A percentile compares a stretch with the other conserved stretches of the same genome.
phyloP scores from a whole-genome alignment of 2,888 invertebrate genomes.

The Sussaba pulchella region DNA sequence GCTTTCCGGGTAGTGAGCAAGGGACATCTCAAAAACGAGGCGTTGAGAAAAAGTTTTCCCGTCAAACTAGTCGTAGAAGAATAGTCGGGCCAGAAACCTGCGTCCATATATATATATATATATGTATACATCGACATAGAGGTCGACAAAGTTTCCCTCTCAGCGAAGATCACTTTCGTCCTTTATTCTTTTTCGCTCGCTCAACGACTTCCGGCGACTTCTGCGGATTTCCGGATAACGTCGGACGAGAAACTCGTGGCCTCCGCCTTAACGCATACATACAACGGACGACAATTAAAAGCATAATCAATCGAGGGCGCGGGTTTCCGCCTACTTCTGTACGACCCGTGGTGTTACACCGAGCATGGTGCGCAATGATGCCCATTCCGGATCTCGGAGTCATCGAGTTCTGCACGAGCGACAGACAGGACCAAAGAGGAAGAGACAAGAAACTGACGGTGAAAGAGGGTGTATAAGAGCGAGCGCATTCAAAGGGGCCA shows the following conservation, averaged over 20 bases:
- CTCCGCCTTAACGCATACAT: slow-evolving; percentile 9
- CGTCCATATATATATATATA: neutral
- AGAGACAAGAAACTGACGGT: slow-evolving; percentile 15
- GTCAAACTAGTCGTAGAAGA: neutral
- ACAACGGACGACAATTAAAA: slow-evolving; percentile 65
- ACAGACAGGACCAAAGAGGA: slow-evolving; percentile 21
- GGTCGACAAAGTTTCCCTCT: neutral
- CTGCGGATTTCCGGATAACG: slow-evolving; percentile 20
- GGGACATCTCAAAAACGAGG: neutral
- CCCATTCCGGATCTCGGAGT: slow-evolving; percentile 35
- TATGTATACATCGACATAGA: too few species aligned
- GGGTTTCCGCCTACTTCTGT: slow-evolving; percentile 38
- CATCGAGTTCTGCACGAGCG: slow-evolving; percentile 9
- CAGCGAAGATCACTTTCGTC: slow-evolving; percentile 10
- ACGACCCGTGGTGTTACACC: slow-evolving; percentile 31
- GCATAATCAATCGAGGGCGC: slow-evolving; percentile 64
- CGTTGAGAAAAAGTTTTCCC: slow-evolving; percentile 22
- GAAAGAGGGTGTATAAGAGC: slow-evolving; percentile 14
- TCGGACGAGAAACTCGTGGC: neutral
- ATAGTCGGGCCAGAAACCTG: neutral
- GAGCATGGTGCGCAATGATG: slow-evolving; percentile 17
- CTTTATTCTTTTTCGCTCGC: neutral
- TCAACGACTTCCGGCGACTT: slow-evolving; percentile 27
- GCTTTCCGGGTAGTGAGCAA: neutral
- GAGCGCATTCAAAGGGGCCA: slow-evolving; percentile 35